Conservation (phyloP, 2,888 invertebrate species). For the Mongoloraphidia duomilia region DNA sequence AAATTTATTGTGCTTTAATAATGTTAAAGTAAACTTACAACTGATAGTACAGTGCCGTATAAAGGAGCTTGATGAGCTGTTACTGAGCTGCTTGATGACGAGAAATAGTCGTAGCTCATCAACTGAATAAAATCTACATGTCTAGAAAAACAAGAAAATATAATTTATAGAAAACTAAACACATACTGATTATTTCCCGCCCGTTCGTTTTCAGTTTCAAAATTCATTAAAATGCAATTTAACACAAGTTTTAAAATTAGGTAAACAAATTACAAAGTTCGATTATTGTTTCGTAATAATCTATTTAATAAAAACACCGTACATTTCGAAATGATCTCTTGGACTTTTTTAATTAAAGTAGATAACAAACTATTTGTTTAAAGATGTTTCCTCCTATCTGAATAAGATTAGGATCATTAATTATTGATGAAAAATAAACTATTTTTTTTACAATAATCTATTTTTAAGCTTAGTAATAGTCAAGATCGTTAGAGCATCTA, state of each 20-base stretch:
- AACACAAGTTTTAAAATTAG: no score
- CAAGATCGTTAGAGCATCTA: no score
- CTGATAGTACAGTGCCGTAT: conserved; percentile 17
- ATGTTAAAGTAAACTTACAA: no score
- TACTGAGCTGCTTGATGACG: conserved; percentile 19
- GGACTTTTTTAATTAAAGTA: neutral
- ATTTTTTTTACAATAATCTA: no score
- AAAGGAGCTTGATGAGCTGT: conserved; percentile 31
- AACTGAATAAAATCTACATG: conserved; percentile 32
- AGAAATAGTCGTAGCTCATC: conserved; percentile 35
- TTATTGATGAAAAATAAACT: no score
- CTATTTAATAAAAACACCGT: neutral
- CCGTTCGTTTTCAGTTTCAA: neutral
- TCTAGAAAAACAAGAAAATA: conserved; percentile 20
- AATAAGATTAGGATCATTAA: no score
- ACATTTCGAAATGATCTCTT: neutral
- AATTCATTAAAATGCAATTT: neutral
- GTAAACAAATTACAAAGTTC: neutral
- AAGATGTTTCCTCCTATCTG: no score
- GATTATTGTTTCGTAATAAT: neutral
- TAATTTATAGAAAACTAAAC: no score
- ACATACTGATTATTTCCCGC: neutral
- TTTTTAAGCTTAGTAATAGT: no score
- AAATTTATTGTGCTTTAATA: no score
- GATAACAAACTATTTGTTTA: no score